These are phyloP conservation scores for Caenorhabditis sinica DNA, from an alignment of 2,888 invertebrate species.

Conservation along the genomic window DNA sequence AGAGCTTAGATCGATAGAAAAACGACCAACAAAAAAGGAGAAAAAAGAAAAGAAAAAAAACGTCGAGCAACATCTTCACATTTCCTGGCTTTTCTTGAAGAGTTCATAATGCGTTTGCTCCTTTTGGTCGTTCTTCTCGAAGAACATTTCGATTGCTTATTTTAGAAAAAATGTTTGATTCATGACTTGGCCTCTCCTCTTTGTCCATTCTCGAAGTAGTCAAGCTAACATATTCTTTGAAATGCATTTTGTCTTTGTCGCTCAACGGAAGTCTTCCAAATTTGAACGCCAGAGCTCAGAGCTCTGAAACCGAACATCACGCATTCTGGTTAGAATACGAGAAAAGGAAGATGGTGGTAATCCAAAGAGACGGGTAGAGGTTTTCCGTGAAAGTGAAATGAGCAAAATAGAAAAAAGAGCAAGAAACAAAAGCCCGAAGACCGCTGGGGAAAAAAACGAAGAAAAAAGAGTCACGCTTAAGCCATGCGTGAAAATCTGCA, in stretches of 20 bases:
- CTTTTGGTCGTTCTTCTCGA: conserved; percentile 15
- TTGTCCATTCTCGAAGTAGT: conserved; percentile 16
- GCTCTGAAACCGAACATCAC: conserved; percentile 43
- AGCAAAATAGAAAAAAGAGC: conserved; percentile 10
- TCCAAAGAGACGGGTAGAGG: conserved; percentile 17
- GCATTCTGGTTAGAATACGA: conserved; percentile 2
- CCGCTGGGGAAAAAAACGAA: background rate
- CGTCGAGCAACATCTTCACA: conserved; percentile 17
- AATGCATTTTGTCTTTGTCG: conserved; percentile 43
- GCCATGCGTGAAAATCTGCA: conserved; percentile 28
- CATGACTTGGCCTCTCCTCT: conserved; percentile 12
- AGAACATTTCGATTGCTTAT: conserved; percentile 9
- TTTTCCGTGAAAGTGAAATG: conserved; percentile 10
- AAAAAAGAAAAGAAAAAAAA: conserved; percentile 6
- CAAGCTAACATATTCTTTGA: conserved; percentile 24
- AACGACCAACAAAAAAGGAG: background rate
- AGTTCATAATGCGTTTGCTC: conserved; percentile 24
- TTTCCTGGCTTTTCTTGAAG: conserved; percentile 7
- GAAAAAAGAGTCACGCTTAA: conserved; percentile 12
- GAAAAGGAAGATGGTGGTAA: conserved; percentile 18
- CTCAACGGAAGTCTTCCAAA: conserved; percentile 35
- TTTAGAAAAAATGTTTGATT: conserved; percentile 36
- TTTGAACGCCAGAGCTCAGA: conserved; percentile 41
- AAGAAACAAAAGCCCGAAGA: conserved; percentile 31
- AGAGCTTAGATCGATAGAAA: conserved; percentile 43